Conservation (phyloP, 1,140 invertebrate species). For the Drosophila tsacasi region DNA sequence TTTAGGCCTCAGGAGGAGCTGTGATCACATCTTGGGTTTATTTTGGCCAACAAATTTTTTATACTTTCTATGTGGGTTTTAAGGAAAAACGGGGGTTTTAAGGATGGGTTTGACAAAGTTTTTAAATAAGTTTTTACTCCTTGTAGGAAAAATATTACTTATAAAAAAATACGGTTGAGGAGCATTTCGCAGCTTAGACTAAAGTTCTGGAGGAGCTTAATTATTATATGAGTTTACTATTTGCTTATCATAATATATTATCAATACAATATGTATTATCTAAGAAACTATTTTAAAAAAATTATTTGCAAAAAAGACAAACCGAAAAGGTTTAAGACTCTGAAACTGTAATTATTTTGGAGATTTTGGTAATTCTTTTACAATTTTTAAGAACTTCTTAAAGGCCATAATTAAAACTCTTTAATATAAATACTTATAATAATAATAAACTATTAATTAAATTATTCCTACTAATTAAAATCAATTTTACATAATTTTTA, state of each 20-base stretch:
- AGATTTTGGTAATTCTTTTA: not conserved
- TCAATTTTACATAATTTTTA: not conserved
- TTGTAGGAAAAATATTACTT: not conserved
- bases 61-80: not conserved
- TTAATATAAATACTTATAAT: not conserved
- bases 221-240: not conserved
- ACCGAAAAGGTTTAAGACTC: not conserved
- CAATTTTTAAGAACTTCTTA: accelerated
- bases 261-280: no score
- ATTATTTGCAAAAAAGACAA: no score
- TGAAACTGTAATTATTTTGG: not conserved
- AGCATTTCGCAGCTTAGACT: not conserved
- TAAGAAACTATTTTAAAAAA: not conserved
- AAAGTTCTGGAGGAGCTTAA: not conserved
- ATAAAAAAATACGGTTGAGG: not conserved
- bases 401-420: not conserved
- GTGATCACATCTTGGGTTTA: conserved; percentile 30
- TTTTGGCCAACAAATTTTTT: conserved; percentile 6
- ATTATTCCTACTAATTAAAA: not conserved
- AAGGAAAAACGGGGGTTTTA: no score
- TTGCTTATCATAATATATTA: no score
- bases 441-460: not conserved
- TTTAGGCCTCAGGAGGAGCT: conserved; percentile 51
- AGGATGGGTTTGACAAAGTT: no score
- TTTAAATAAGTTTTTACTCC: not conserved